These are phyloP conservation scores for Tauraco hartlaubi DNA, from an alignment of 2,797 vertebrate species.

Conservation along the genomic window DNA sequence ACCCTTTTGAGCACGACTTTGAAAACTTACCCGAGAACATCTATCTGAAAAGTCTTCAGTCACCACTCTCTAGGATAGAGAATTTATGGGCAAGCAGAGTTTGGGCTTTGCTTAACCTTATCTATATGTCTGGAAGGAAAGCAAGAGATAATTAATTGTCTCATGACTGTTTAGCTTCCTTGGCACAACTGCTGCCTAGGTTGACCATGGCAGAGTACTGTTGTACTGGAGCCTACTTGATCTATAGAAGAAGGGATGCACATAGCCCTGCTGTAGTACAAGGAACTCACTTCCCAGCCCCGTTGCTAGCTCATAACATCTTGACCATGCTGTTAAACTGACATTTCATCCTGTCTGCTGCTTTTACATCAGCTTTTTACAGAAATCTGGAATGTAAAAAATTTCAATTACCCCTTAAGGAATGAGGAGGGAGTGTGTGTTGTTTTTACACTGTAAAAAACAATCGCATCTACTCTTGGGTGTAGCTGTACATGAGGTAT, in stretches of 20 bases:
- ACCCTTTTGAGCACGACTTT: background rate
- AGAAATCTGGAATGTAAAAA: background rate
- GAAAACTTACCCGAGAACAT: slow-evolving; percentile 28
- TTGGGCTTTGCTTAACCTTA: background rate
- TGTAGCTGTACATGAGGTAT: background rate
- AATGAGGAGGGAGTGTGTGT: background rate
- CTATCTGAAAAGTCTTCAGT: slow-evolving; percentile 30
- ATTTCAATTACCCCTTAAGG: background rate
- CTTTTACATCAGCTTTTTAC: background rate
- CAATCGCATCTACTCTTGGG: background rate
- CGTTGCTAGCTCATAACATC: background rate
- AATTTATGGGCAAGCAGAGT: background rate
- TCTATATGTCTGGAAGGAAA: slow-evolving; percentile 1
- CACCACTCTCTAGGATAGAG: background rate
- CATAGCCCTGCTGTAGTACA: background rate
- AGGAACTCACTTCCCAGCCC: background rate
- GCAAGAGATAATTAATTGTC: background rate
- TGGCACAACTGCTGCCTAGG: background rate
- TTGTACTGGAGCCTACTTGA: background rate
- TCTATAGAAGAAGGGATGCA: background rate
- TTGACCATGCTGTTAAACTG: background rate
- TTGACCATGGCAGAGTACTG: background rate
- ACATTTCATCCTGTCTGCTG: background rate
- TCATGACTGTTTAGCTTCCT: background rate
- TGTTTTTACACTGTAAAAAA: background rate